Evolutionary conservation across 2,797 vertebrate species (phyloP), one percentile per base, ranked within the genome.

Genomic region (Gila robusta): DNA sequence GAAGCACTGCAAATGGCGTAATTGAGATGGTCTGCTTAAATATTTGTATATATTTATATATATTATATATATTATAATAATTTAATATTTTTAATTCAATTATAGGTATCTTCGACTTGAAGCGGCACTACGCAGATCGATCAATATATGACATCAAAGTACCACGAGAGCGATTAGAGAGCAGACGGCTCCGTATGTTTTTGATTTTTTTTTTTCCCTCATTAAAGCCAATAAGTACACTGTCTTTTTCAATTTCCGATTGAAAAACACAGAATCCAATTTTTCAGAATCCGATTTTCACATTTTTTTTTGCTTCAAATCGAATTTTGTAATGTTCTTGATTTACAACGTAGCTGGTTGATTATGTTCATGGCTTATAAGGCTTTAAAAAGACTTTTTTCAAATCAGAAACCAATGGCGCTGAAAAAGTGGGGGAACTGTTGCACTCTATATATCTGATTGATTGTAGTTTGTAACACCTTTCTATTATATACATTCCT

Each of bases 41-140:
- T 62, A 62, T 26, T 5, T 62, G 4, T 62, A 59, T n/a, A 9
- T 23, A 52, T 54, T 52, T 19, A 52, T 12, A 44, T 44, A 39
- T 39, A 9, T 3, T 10, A 44, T 44, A 12, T 47, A 49, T 49
- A 49, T 16, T 49, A 49, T 49, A 49, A 49, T 17, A 5, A 16
- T 49, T 49, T 16, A 54, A 54, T 54, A 54, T 56, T n/a, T 62
- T n/a, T 10, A n/a, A 59, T n/a, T n/a, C 4, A 12, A 26, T 62
- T 5, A 26, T 5, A n/a, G 3, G 54, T 3, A n/a, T 26, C 23
- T 26, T 26, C 4, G 23, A 26, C 10, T n/a, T 59, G 10, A 59
- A n/a, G 23, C 10, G 23, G 56, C 1, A 0, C 10, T 62, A 11
- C 0, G 10, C 56, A 2, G 4, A 2, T 4, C 9, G 4, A 12